phyloP scores from a whole-genome alignment of 2,797 vertebrate species.

The Clarias platycephalus region DNA sequence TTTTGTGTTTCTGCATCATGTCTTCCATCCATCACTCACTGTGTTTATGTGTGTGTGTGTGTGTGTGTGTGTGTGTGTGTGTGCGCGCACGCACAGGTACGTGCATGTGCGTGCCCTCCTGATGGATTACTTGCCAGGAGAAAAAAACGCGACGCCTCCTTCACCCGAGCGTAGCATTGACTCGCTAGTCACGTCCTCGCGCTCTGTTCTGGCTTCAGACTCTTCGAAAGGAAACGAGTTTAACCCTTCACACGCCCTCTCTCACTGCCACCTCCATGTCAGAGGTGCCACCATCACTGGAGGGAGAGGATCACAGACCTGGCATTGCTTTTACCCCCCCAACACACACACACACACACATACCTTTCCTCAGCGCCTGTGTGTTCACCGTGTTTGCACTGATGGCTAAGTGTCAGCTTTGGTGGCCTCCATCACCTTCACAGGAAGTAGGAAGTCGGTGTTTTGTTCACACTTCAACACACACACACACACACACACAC shows the following conservation, averaged over 20 bases:
- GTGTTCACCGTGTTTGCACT: slow-evolving; percentile 32
- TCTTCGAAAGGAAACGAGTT: slow-evolving; percentile 66
- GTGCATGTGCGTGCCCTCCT: slow-evolving; percentile 57
- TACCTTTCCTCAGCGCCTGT: slow-evolving; percentile 26
- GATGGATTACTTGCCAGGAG: slow-evolving; percentile 77
- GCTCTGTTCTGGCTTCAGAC: slow-evolving; percentile 57
- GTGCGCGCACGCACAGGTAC: slow-evolving; percentile 16
- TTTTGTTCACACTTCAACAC: slow-evolving; percentile 23
- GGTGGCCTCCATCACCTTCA: slow-evolving; percentile 47
- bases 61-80: slow-evolving; percentile 45
- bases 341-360: neutral
- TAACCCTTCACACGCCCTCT: slow-evolving; percentile 66
- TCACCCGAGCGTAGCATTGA: slow-evolving; percentile 72
- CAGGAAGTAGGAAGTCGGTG: slow-evolving; percentile 38
- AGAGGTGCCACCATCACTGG: slow-evolving; percentile 22
- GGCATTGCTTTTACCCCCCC: neutral
- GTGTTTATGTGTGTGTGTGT: slow-evolving; percentile 37
- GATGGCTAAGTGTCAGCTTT: slow-evolving; percentile 51
- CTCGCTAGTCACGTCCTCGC: slow-evolving; percentile 71
- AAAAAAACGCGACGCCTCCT: slow-evolving; percentile 61
- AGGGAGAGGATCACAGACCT: slow-evolving; percentile 35
- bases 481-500: slow-evolving; percentile 16
- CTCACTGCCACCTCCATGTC: slow-evolving; percentile 38
- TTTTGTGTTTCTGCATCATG: slow-evolving; percentile 19
- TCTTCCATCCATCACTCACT: slow-evolving; percentile 41